Conservation (phyloP, 2,888 invertebrate genomes). For the Thereva nobilitata region DNA sequence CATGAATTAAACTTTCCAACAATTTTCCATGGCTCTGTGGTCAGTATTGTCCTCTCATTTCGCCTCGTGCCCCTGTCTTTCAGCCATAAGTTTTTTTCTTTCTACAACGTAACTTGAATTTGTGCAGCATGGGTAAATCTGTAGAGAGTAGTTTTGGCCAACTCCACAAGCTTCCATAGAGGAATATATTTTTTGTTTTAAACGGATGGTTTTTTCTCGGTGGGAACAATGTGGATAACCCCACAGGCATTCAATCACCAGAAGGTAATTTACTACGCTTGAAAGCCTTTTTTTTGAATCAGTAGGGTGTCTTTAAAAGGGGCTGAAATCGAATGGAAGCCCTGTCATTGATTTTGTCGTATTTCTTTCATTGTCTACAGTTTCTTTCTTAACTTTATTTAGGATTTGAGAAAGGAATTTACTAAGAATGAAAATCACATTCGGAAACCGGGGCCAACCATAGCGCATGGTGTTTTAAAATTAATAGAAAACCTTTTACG, state of each 20-base stretch:
- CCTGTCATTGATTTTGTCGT: too few relatives aligned
- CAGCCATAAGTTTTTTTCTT: background rate
- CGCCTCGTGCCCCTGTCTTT: background rate
- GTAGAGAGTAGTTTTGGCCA: conserved; percentile 17
- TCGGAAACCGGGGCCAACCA: too few relatives aligned
- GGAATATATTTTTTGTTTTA: background rate
- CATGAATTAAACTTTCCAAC: conserved; percentile 34
- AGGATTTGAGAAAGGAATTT: too few relatives aligned
- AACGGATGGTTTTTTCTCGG: conserved; percentile 3
- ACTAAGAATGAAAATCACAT: too few relatives aligned
- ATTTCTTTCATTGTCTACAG: too few relatives aligned
- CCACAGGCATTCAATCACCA: conserved; percentile 23
- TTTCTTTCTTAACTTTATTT: too few relatives aligned
- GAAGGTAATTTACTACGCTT: conserved; percentile 33
- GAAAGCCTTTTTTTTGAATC: conserved; percentile 16
- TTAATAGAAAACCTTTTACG: too few relatives aligned
- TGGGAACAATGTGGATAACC: conserved; percentile 1
- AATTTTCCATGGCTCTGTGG: conserved; percentile 19
- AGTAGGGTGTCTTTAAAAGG: background rate
- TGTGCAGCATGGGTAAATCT: conserved; percentile 35
- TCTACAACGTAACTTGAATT: conserved; percentile 29
- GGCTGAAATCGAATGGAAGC: too few relatives aligned
- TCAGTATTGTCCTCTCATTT: conserved; percentile 26
- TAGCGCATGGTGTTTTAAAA: too few relatives aligned
- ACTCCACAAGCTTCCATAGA: background rate